These are phyloP conservation scores for Caenorhabditis auriculariae DNA, from an alignment of 2,888 invertebrate species.

Conservation along the genomic window DNA sequence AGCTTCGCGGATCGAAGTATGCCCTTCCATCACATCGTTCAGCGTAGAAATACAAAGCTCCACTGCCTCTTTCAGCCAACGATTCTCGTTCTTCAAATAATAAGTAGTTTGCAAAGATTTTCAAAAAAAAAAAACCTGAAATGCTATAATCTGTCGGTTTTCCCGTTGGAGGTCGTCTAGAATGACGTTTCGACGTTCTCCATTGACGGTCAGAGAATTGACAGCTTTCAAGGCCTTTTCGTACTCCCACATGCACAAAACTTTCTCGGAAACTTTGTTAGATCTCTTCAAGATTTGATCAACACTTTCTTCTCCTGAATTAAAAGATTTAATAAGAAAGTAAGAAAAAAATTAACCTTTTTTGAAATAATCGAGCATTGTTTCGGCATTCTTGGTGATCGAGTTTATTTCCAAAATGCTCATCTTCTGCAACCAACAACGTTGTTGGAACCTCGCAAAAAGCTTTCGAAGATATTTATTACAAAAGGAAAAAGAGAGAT, in stretches of 20 bases:
- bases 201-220: constrained; percentile 21
- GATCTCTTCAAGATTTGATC: constrained; percentile 23
- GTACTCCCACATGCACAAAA: constrained; percentile 21
- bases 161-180: constrained; percentile 31
- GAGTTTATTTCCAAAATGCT: no score
- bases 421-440: no score
- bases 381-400: no score
- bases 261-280: constrained; percentile 13
- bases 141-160: constrained; percentile 29
- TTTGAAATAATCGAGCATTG: no score
- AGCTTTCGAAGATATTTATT: no score
- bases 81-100: constrained; percentile 13
- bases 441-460: no score
- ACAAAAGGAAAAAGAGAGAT: no score
- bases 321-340: background rate
- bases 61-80: constrained; percentile 20
- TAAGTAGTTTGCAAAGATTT: background rate
- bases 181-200: constrained; percentile 24
- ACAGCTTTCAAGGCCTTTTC: constrained; percentile 10
- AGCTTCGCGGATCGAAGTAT: constrained; percentile 11
- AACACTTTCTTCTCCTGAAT: constrained; percentile 21
- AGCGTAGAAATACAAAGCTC: constrained; percentile 18
- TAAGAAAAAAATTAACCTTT: no score
- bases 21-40: constrained; percentile 15
- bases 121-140: constrained; percentile 9